Base-by-base conservation (phyloP, 64 coral and sea anemone genomes). In the Stichodactyla helianthus region DNA sequence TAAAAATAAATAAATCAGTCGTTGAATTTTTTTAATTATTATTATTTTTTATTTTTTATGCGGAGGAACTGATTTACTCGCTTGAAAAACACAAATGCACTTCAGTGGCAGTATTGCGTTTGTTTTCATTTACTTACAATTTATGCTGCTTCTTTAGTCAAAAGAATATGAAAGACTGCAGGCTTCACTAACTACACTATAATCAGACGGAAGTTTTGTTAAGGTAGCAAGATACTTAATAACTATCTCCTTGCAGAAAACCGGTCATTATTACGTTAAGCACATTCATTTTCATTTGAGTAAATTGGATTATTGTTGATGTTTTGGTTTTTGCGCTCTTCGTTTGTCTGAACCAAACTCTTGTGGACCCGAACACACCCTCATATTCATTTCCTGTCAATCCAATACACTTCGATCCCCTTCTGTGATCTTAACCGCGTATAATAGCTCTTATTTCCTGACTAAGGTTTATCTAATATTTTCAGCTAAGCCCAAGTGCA, bases 261-360 rank as follows among this genome's bases (percentile, higher is more conserved):
- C 78, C 52, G 35, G 35, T 81, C 78, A 81, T 81, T 23, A 81
- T 74, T 74, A 23, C 10, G 68, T 74, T 74, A 74, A 74, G 68
- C 68, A 74, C 23, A 74, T 74, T 82, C 7, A 82, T 82, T 55
- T 82, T 82, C 19, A 18, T 82, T 82, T 54, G 79, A 22, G 18
- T 82, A 82, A 82, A 82, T 84, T 84, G 83, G 59, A 84, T 84
- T 84, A n/a, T 27, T 60, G 83, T 84, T 84, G 83, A 58, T 84
- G 83, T 84, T 84, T 54, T 84, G 14, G 5, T 60, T 56, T 60
- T 84, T 51, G 35, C 35, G 77, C 50, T 84, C 28, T 60, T 84
- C 53, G 54, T 60, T 84, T 84, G 78, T 51, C 68, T 74, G 13
- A 81, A 16, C 35, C 15, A 51, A 52, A 22, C 51, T 81, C 78